A percentile compares a stretch with the other conserved stretches of the same genome.
These are phyloP conservation scores for Anoplius nigerrimus DNA, from an alignment of 2,888 invertebrate genomes.

Conservation along the genomic window DNA sequence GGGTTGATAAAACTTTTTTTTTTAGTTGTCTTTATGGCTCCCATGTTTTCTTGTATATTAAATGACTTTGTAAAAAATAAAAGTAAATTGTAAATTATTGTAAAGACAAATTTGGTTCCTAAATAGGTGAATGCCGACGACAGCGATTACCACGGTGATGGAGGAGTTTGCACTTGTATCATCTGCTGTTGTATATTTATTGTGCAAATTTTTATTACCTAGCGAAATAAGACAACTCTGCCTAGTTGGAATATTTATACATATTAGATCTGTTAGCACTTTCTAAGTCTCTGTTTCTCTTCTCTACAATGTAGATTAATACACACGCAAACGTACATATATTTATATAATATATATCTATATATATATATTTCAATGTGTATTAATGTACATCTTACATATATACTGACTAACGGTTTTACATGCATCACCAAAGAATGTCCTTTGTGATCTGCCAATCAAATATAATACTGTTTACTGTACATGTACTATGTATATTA, in stretches of 20 bases:
- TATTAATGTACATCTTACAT: not conserved
- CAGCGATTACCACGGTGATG: too few relatives aligned
- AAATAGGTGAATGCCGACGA: slow-evolving; percentile 28
- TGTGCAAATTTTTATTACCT: slow-evolving; percentile 19
- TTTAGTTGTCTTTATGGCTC: slow-evolving; percentile 49
- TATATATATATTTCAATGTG: slow-evolving; percentile 13
- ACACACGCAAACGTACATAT: slow-evolving; percentile 2
- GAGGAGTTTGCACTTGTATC: slow-evolving; percentile 22
- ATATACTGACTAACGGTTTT: slow-evolving; percentile 29
- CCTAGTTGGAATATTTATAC: slow-evolving; percentile 41
- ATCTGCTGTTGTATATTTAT: slow-evolving; percentile 16
- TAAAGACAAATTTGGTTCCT: slow-evolving; percentile 39
- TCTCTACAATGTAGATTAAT: not conserved
- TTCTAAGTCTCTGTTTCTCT: slow-evolving; percentile 32
- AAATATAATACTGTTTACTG: slow-evolving; percentile 47
- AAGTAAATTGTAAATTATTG: slow-evolving; percentile 65
- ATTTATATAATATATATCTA: slow-evolving; percentile 23
- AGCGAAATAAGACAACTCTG: slow-evolving; percentile 30
- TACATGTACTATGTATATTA: slow-evolving; percentile 23
- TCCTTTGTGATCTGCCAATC: slow-evolving; percentile 44
- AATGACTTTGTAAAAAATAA: slow-evolving; percentile 65
- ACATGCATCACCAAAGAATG: slow-evolving; percentile 55
- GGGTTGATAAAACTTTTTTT: slow-evolving; percentile 23
- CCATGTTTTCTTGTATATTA: slow-evolving; percentile 58
- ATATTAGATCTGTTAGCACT: slow-evolving; percentile 45